phyloP scores from a whole-genome alignment of 2,797 vertebrate species.

The Apogon hyalosoma region DNA sequence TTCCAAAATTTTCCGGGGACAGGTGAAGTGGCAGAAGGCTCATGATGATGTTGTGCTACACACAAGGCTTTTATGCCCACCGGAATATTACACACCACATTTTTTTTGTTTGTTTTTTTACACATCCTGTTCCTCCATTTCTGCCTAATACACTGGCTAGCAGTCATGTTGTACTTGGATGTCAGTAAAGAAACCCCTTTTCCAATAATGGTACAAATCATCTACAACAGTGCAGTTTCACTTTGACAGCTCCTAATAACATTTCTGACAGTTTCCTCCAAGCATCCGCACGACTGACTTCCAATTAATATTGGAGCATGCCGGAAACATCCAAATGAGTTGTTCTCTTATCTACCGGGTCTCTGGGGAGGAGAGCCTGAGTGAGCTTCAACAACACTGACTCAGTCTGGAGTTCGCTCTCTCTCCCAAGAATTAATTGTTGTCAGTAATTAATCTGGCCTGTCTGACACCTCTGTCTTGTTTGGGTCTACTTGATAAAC shows the following conservation, averaged over 20 bases:
- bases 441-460: conserved; percentile 57
- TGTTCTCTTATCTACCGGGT: conserved; percentile 26
- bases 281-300: conserved; percentile 47
- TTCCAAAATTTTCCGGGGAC: no score
- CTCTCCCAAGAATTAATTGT: conserved; percentile 53
- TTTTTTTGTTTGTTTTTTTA: no score
- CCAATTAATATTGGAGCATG: conserved; percentile 54
- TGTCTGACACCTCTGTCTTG: conserved; percentile 52
- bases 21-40: no score
- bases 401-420: conserved; percentile 37
- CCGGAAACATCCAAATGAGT: conserved; percentile 46
- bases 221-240: background rate
- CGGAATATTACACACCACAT: no score
- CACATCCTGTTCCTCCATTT: no score
- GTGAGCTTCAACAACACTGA: conserved; percentile 31
- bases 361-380: conserved; percentile 47
- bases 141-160: no score
- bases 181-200: background rate
- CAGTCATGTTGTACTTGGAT: background rate
- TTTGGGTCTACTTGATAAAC: conserved; percentile 52
- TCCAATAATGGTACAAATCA: background rate
- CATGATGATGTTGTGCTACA: no score
- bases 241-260: conserved; percentile 34
- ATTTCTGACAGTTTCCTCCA: conserved; percentile 21
- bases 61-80: no score